Conservation (phyloP, 2,113 vertebrate species). For the Otolemur garnettii region DNA sequence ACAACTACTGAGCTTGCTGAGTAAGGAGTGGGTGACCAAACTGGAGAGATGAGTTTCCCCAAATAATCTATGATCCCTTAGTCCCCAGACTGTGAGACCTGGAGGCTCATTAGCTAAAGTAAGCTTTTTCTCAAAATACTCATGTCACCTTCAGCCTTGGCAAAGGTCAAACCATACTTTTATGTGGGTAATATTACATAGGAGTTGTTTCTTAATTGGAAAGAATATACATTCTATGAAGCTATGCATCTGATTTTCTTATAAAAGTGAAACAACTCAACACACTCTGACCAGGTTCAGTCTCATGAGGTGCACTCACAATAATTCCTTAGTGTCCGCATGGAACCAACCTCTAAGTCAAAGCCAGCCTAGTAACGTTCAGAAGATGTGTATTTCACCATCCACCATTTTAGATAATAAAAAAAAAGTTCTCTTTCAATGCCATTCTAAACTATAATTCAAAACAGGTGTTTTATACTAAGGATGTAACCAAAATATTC, state of each 20-base stretch:
- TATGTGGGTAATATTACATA: neutral
- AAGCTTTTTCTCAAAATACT: neutral
- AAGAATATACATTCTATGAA: neutral
- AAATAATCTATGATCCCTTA: neutral
- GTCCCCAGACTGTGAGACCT: neutral
- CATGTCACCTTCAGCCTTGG: constrained; percentile 5
- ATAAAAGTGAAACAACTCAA: neutral
- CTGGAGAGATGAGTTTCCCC: constrained; percentile 26
- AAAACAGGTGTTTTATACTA: constrained; percentile 92
- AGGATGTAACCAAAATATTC: constrained; percentile 91
- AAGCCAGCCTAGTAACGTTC: neutral
- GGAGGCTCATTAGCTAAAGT: neutral
- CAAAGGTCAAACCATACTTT: neutral
- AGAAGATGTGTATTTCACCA: constrained; percentile 65
- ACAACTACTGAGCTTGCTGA: constrained; percentile 60
- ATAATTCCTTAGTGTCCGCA: neutral
- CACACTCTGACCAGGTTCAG: neutral
- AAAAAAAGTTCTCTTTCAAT: constrained; percentile 66
- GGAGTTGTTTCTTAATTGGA: constrained; percentile 28
- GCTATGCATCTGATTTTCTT: constrained; percentile 10
- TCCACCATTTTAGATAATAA: constrained; percentile 61
- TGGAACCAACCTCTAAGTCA: neutral
- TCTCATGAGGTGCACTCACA: neutral
- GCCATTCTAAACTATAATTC: constrained; percentile 89
- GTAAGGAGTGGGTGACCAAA: constrained; percentile 32